phyloP scores from a whole-genome alignment of 2,797 vertebrate genomes.

The Sebastes cheni region DNA sequence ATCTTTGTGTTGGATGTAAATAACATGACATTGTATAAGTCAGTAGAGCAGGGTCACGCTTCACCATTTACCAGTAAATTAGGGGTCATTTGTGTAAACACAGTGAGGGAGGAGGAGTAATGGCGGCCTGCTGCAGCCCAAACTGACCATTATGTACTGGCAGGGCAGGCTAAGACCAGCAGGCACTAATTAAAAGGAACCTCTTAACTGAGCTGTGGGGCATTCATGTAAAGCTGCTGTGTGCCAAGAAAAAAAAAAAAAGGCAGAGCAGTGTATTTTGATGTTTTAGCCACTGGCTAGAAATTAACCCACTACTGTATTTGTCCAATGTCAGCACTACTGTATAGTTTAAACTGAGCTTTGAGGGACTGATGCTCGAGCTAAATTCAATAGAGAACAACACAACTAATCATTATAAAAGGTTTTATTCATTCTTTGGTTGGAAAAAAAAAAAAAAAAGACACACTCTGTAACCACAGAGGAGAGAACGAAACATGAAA shows the following conservation, averaged over 20 bases:
- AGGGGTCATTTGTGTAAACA: conserved; percentile 1
- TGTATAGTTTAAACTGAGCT: conserved; percentile 12
- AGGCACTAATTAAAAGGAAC: conserved; percentile 36
- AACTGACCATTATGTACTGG: conserved; percentile 46
- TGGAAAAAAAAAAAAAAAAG: conserved; percentile 3
- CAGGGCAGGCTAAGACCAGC: conserved; percentile 28
- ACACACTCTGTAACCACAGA: conserved; percentile 16
- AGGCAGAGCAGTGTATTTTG: neutral
- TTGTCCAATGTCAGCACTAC: neutral
- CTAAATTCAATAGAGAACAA: conserved; percentile 1
- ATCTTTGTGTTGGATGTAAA: neutral
- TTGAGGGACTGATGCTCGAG: neutral
- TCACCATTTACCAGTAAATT: conserved; percentile 13
- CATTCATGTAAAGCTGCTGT: neutral
- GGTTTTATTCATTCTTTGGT: conserved; percentile 48
- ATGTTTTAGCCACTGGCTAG: neutral
- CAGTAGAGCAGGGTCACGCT: neutral
- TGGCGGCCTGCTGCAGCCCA: conserved; percentile 9
- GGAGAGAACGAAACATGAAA: conserved; percentile 2
- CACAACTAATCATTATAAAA: conserved; percentile 34
- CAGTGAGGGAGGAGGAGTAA: conserved; percentile 31
- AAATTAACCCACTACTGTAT: conserved; percentile 3
- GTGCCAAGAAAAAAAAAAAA: conserved; percentile 9
- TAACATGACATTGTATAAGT: neutral
- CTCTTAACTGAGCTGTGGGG: neutral